Base-by-base conservation (phyloP, 1,140 invertebrate genomes). In the Ceratoteleas bidentatus region DNA sequence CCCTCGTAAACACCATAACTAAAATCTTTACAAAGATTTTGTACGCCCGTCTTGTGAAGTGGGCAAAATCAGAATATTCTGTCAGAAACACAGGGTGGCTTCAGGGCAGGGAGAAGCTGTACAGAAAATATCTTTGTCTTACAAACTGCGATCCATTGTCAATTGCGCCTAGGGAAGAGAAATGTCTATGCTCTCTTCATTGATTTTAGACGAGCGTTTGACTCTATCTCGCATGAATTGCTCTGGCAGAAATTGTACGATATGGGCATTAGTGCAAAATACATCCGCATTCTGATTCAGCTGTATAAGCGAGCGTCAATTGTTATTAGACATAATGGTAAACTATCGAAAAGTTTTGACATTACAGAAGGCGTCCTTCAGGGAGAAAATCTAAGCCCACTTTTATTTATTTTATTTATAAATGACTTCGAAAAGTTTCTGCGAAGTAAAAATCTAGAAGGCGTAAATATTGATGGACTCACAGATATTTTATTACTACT, bases 341-440 rank as follows among this genome's bases (percentile, higher is more conserved):
- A 9, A 10, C 10, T 66, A 43, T 54, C 58, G 8, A 10, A 36
- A 9, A n/a, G 40, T 43, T 38, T 38, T 14, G 49, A 75, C 14
- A 38, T 85, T 0, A 64, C 82, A 0, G 73, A 78, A 24, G 86
- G 85, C 0, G 68, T 85, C 0, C 47, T 79, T 2, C 84, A 86
- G 45, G 85, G 86, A 2, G 81, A 85, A 16, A 61, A 56, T 0
- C 60, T 86, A 3, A 76, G 65, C 11, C 77, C 81, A 7, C 10
- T 76, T 1, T 11, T 84, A 8, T 87, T 86, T 57, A 64, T 64
- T 3, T 43, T 86, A 0, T 87, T 64, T 57, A 15, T 86, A 10
- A 40, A 38, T n/a, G 82, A 87, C 14, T 45, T 87, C 9, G 80
- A 76, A 4, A 45, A 43, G 16, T 64, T 50, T 45, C 43, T 84